Evolutionary conservation across 2,797 vertebrate genomes (phyloP).

Genomic region (Garrulus glandarius): DNA sequence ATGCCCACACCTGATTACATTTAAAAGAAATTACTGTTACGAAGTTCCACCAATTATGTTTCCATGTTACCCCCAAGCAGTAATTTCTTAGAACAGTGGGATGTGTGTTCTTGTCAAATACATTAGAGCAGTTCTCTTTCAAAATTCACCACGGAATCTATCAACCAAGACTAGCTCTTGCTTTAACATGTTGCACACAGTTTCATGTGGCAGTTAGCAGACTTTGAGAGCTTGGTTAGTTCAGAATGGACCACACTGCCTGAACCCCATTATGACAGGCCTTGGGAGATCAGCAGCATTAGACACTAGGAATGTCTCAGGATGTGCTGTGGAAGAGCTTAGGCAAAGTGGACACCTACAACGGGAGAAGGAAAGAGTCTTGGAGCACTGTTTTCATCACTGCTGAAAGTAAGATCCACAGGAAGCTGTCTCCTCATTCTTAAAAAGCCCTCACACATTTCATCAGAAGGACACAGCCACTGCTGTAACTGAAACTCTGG

Average conservation of each 20-base stretch:
- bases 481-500: not conserved
- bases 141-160: not conserved
- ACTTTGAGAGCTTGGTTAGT: not conserved
- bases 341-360: not conserved
- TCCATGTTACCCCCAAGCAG: not conserved
- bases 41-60: not conserved
- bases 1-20: not conserved
- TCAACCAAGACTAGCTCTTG: not conserved
- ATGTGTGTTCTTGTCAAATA: not conserved
- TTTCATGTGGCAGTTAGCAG: not conserved
- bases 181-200: accelerated
- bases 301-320: not conserved
- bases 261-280: not conserved
- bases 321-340: not conserved
- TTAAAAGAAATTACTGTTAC: not conserved
- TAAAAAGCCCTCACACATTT: not conserved
- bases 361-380: not conserved
- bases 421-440: not conserved
- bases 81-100: not conserved
- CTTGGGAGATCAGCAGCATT: not conserved
- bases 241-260: not conserved
- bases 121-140: not conserved
- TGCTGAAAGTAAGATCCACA: not conserved
- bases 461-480: accelerated
- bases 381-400: not conserved